Evolutionary conservation across 2,113 vertebrate species (phyloP).

Genomic region (Albula goreensis): DNA sequence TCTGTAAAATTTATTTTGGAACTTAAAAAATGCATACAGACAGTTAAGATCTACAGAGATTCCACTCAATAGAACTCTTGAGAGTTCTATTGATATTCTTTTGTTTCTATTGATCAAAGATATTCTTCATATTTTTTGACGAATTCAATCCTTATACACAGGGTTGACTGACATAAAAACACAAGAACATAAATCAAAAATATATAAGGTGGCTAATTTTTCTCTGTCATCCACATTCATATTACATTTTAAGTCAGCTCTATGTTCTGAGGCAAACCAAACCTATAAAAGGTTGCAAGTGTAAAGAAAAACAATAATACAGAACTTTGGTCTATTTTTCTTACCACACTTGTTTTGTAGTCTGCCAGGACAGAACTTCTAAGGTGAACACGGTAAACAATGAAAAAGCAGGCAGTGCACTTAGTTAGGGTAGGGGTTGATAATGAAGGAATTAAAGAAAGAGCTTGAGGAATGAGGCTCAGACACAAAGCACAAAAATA

Average conservation of each 20-base stretch:
- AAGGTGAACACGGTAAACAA: background rate
- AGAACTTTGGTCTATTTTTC: constrained; percentile 79
- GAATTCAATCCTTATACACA: constrained; percentile 15
- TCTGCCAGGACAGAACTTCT: background rate
- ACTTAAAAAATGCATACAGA: constrained; percentile 66
- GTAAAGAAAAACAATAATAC: constrained; percentile 62
- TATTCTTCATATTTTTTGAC: constrained; percentile 53
- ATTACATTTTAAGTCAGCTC: constrained; percentile 2
- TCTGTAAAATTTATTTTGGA: constrained; percentile 79
- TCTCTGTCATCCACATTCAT: background rate
- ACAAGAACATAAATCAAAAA: background rate
- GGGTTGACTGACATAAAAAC: constrained; percentile 2
- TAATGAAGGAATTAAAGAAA: background rate
- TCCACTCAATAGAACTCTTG: constrained; percentile 65
- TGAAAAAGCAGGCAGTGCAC: background rate
- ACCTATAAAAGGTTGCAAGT: constrained; percentile 54
- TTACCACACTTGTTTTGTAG: constrained; percentile 56
- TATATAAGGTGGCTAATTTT: background rate
- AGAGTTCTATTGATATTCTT: background rate
- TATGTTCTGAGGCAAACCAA: constrained; percentile 19
- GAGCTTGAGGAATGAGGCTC: background rate
- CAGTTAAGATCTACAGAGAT: constrained; percentile 61
- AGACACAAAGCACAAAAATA: background rate
- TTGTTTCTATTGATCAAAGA: constrained; percentile 66
- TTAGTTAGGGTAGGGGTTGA: background rate